Base-by-base conservation (phyloP, 2,797 vertebrate species). In the Champsocephalus gunnari region DNA sequence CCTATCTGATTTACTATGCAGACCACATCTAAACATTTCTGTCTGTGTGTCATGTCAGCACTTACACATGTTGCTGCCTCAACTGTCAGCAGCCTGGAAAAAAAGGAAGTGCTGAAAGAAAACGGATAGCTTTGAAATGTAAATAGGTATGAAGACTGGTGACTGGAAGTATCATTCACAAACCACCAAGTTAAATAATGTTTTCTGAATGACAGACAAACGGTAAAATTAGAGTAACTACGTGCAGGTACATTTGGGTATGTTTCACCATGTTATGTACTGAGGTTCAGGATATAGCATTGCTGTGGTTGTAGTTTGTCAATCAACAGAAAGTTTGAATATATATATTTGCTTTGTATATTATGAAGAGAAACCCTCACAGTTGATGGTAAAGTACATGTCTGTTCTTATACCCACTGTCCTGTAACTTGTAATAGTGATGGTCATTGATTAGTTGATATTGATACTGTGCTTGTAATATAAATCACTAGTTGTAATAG, bases 11-110 rank as follows among this genome's bases (percentile, higher is more conserved):
- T 70, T 38, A 45, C 57, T 61, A 49, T 63, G 68, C 67, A 80
- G 57, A 68, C 74, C 74, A 76, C 69, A 86, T 84, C 81, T 48
- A 65, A 80, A 77, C 1, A 64, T 83, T 72, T 77, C 66, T 78
- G 77, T 82, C 82, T 83, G 74, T 24, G 64, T 74, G 61, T 72
- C 73, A 51, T 71, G 86, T 79, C 81, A 73, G 1, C 66, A 55
- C 41, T 44, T 75, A 77, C 79, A 85, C 28, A 82, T 80, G 81
- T 77, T 68, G 75, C 79, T 61, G 72, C 56, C 74, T 77, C 53
- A 19, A 32, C 70, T 85, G 70, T 83, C 82, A 85, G 70, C 59
- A 70, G 21, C 19, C 47, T 51, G 61, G 51, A 50, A 79, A 73
- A 82, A 75, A 65, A 38, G 55, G 24, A 65, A 57, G 4, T 45